These are phyloP conservation scores for Magallana ariakensis DNA, from an alignment of 1,140 invertebrate genomes.

Conservation along the genomic window DNA sequence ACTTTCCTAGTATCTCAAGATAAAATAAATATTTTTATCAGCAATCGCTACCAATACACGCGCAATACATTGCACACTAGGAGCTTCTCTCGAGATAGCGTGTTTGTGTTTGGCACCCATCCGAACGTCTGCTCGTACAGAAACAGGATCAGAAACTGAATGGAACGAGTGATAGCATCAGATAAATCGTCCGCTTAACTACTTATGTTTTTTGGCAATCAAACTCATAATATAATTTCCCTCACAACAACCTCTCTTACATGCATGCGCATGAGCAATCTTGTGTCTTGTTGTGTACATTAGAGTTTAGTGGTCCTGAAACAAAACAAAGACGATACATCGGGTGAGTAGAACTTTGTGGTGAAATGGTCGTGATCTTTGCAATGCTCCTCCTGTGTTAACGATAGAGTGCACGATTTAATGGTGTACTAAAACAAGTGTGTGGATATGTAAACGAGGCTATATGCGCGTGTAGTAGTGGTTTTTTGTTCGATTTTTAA, in stretches of 20 bases:
- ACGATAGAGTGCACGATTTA: background rate
- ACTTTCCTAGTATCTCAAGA: background rate
- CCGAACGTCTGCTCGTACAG: constrained; percentile 17
- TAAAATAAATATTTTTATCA: background rate
- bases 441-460: background rate
- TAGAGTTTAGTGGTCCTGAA: background rate
- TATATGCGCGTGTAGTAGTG: background rate
- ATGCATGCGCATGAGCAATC: constrained; percentile 26
- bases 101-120: constrained; percentile 28
- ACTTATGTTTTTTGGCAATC: constrained; percentile 38
- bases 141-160: constrained; percentile 8
- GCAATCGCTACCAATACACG: constrained; percentile 29
- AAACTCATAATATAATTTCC: constrained; percentile 35
- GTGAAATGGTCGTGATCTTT: background rate
- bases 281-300: background rate
- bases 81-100: background rate
- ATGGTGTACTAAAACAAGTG: background rate
- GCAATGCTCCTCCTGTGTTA: background rate
- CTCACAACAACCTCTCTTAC: constrained; percentile 17
- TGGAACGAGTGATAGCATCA: constrained; percentile 8
- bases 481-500: background rate
- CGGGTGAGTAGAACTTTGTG: background rate
- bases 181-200: constrained; percentile 15
- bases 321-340: background rate
- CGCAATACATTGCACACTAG: background rate